A percentile compares a stretch with the other conserved stretches of the same genome.
phyloP scores from a whole-genome alignment of 2,888 invertebrate species.

The Acleris emargana region DNA sequence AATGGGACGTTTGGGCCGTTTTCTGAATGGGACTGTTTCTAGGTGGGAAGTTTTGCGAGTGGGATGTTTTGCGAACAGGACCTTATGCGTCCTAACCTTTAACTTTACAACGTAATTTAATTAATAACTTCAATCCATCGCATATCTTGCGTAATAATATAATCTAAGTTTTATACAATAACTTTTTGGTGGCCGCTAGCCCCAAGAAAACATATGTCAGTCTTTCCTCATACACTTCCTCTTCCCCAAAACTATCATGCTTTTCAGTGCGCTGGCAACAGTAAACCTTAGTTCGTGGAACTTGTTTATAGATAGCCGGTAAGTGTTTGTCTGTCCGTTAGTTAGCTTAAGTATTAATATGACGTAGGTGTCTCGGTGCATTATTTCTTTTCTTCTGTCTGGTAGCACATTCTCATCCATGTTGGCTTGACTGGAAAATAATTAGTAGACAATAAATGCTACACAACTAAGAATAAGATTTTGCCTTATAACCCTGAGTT shows the following conservation, averaged over 20 bases:
- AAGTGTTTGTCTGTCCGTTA: slow-evolving; percentile 53
- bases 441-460: slow-evolving; percentile 11
- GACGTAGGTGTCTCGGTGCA: slow-evolving; percentile 55
- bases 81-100: no score
- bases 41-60: no score
- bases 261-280: slow-evolving; percentile 67
- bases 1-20: no score
- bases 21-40: no score
- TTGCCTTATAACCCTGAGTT: no score
- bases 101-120: no score
- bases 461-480: not conserved
- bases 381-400: slow-evolving; percentile 52
- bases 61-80: no score
- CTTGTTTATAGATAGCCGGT: slow-evolving; percentile 59
- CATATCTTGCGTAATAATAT: no score
- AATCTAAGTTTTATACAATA: no score
- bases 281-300: slow-evolving; percentile 69
- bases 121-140: no score
- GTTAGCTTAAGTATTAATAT: slow-evolving; percentile 60
- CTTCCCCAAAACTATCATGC: slow-evolving; percentile 66
- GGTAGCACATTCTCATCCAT: slow-evolving; percentile 48
- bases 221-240: slow-evolving; percentile 71
- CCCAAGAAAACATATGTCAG: slow-evolving; percentile 56
- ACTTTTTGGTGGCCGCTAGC: slow-evolving; percentile 24
- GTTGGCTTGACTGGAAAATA: slow-evolving; percentile 63